phyloP scores from a whole-genome alignment of 2,888 invertebrate species.

The Leucoma salicis region DNA sequence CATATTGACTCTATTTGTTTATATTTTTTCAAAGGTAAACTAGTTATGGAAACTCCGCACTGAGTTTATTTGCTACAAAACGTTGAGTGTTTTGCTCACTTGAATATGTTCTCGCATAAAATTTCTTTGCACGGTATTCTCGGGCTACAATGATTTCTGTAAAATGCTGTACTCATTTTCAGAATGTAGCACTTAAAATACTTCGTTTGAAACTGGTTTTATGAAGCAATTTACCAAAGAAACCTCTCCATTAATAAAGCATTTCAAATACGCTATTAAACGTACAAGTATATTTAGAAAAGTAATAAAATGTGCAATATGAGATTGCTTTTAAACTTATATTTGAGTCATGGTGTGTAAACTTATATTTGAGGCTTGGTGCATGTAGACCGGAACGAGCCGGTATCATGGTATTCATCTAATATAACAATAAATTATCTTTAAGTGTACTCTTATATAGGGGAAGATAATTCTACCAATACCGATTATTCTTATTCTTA shows the following conservation, averaged over 20 bases:
- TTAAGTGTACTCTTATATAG: too few species aligned
- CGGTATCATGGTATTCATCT: too few species aligned
- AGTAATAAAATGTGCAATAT: neutral
- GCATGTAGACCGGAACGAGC: too few species aligned
- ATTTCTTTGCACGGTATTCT: neutral
- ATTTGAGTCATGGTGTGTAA: too few species aligned
- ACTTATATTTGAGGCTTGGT: too few species aligned
- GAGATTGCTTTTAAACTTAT: neutral
- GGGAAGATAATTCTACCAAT: too few species aligned
- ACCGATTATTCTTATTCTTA: too few species aligned
- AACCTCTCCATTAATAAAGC: neutral
- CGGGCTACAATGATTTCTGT: neutral
- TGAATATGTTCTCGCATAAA: neutral
- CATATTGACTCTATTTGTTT: too few species aligned
- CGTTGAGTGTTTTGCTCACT: conserved; percentile 2
- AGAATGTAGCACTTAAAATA: neutral
- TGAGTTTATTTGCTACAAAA: conserved; percentile 12
- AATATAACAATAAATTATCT: too few species aligned
- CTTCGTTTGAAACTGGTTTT: neutral
- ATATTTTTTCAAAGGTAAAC: too few species aligned
- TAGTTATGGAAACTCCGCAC: too few species aligned
- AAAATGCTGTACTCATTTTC: neutral
- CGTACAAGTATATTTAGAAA: neutral
- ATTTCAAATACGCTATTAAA: neutral
- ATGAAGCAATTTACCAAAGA: neutral